A percentile compares a stretch with the other conserved stretches of the same genome.
These are phyloP conservation scores for Microvelia longipes DNA, from an alignment of 1,140 invertebrate species.

Conservation along the genomic window DNA sequence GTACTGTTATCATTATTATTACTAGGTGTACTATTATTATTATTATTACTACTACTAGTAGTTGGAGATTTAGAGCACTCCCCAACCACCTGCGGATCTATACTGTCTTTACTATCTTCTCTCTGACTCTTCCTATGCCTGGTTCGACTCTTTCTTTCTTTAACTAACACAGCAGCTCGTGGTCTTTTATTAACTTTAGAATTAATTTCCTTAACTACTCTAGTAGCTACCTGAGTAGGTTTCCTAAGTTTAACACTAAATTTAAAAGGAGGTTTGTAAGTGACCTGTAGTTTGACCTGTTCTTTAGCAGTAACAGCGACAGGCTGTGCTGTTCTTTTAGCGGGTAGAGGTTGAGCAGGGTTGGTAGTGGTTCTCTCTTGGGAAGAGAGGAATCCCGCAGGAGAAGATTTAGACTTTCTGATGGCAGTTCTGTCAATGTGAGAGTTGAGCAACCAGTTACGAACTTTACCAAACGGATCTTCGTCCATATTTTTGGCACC, in stretches of 20 bases:
- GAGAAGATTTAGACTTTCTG: constrained; percentile 55
- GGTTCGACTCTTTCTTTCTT: constrained; percentile 13
- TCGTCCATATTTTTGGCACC: constrained; percentile 31
- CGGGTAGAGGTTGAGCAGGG: not conserved
- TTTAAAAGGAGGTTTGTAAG: constrained; percentile 71
- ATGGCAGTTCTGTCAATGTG: constrained; percentile 30
- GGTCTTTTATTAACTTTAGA: constrained; percentile 13
- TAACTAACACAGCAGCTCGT: constrained; percentile 14
- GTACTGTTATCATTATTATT: not conserved
- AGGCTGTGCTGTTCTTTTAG: not conserved
- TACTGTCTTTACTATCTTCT: constrained; percentile 3
- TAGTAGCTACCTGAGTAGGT: constrained; percentile 20
- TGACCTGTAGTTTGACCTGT: constrained; percentile 58
- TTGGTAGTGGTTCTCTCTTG: constrained; percentile 6
- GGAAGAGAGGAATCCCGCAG: constrained; percentile 35
- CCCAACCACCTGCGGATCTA: constrained; percentile 4
- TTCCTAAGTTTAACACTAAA: constrained; percentile 58
- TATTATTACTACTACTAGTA: not conserved
- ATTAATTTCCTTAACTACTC: constrained; percentile 21
- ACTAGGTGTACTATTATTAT: not conserved
- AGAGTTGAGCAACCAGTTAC: constrained; percentile 65
- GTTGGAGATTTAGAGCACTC: constrained; percentile 9
- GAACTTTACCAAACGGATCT: constrained; percentile 63
- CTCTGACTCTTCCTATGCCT: constrained; percentile 10
- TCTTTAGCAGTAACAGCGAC: constrained; percentile 32